A percentile compares a stretch with the other conserved stretches of the same genome.
These are phyloP conservation scores for Cacoxenus indagator DNA, from an alignment of 2,888 invertebrate species.

Conservation along the genomic window DNA sequence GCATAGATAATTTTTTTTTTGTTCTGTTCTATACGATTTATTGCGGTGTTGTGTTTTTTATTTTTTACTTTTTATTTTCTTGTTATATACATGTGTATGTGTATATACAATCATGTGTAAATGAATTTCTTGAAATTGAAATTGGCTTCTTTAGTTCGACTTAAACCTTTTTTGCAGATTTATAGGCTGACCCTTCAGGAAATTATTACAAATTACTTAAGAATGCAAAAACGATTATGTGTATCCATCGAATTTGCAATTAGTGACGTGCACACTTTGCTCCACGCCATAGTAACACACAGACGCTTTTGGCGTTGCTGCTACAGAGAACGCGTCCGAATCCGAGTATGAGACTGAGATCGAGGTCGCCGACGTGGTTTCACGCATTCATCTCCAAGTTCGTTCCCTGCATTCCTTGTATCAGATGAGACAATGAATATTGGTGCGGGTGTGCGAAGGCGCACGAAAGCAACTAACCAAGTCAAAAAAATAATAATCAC, in stretches of 20 bases:
- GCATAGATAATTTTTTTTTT: too few species aligned
- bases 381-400: not conserved
- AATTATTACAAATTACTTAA: constrained; percentile 70
- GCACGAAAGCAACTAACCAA: not conserved
- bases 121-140: constrained; percentile 37
- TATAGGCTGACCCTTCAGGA: constrained; percentile 63
- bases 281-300: constrained; percentile 35
- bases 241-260: constrained; percentile 68
- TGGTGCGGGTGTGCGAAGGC: not conserved
- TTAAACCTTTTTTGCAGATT: constrained; percentile 50
- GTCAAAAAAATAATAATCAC: not conserved
- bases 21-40: too few species aligned
- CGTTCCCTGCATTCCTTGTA: too few species aligned
- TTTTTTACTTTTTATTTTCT: too few species aligned
- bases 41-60: too few species aligned
- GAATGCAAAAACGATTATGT: constrained; percentile 70
- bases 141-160: constrained; percentile 35
- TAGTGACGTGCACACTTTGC: constrained; percentile 62
- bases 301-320: not conserved
- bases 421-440: not conserved
- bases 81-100: not conserved
- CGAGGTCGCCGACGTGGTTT: not conserved
- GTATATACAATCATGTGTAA: constrained; percentile 36
- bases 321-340: not conserved
- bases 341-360: not conserved